These are phyloP conservation scores for Colinus virginianus DNA, from an alignment of 2,113 vertebrate genomes.

Conservation along the genomic window DNA sequence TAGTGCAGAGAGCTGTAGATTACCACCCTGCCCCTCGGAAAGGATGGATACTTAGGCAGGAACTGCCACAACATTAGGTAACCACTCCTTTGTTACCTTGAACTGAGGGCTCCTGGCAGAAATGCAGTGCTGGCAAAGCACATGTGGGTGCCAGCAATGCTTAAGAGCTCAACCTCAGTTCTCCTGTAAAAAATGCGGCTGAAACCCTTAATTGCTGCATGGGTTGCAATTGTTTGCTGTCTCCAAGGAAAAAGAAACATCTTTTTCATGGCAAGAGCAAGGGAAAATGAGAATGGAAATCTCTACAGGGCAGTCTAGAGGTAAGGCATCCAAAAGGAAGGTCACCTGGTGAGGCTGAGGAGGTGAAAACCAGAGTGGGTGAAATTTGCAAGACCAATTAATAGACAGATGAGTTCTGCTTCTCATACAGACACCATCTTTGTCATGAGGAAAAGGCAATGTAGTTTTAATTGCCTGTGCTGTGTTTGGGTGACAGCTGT, in stretches of 20 bases:
- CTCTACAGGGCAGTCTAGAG: neutral
- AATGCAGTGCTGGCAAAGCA: neutral
- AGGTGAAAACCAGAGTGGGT: neutral
- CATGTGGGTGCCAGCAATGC: neutral
- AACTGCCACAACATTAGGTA: neutral
- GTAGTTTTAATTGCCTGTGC: neutral
- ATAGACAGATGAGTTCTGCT: neutral
- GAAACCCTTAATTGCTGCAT: conserved; percentile 1
- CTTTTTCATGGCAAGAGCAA: conserved; percentile 2
- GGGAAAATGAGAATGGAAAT: neutral
- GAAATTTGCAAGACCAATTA: neutral
- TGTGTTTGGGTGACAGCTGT: neutral
- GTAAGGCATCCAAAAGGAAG: neutral
- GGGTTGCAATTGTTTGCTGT: neutral
- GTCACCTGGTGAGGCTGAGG: neutral
- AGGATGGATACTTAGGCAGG: neutral
- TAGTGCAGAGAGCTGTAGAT: neutral
- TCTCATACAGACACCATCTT: neutral
- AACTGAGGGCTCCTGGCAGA: neutral
- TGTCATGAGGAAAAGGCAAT: neutral
- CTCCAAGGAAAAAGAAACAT: conserved; percentile 13
- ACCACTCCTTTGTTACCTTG: neutral
- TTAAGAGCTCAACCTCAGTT: neutral
- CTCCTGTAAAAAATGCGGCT: neutral
- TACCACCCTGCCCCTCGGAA: neutral